A percentile compares a stretch with the other conserved stretches of the same genome.
These are phyloP conservation scores for Drosophila bifasciata DNA, from an alignment of 1,140 invertebrate genomes.

Conservation along the genomic window DNA sequence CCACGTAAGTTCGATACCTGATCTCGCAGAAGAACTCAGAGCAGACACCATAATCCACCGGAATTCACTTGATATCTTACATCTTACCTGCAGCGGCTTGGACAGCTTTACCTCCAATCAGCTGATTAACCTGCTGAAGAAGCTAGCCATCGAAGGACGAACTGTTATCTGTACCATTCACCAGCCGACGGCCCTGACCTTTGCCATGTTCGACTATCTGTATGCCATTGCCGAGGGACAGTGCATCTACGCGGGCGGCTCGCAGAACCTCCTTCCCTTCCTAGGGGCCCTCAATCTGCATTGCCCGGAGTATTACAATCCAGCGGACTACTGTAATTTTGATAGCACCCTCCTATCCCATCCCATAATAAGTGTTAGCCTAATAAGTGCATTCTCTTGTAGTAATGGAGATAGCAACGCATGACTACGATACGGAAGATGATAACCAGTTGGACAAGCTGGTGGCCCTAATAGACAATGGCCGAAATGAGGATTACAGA, in stretches of 20 bases:
- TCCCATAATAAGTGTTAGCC: conserved; percentile 15
- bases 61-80: conserved; percentile 2
- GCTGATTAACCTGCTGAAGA: conserved; percentile 91
- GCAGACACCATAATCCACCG: too few relatives aligned
- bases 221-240: conserved; percentile 92
- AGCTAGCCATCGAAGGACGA: conserved; percentile 92
- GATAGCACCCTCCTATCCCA: neutral
- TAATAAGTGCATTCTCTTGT: conserved; percentile 39
- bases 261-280: conserved; percentile 90
- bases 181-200: conserved; percentile 94
- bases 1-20: conserved; percentile 88
- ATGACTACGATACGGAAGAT: conserved; percentile 88
- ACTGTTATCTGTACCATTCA: conserved; percentile 97
- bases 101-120: conserved; percentile 96
- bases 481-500: conserved; percentile 86
- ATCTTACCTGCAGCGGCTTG: conserved; percentile 88
- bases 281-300: conserved; percentile 88
- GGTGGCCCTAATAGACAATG: conserved; percentile 88
- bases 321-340: conserved; percentile 93
- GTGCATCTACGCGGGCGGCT: conserved; percentile 93
- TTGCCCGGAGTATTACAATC: conserved; percentile 95
- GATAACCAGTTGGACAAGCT: conserved; percentile 85
- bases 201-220: conserved; percentile 95
- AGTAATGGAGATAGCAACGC: conserved; percentile 94
- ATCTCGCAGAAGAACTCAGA: too few relatives aligned